A percentile compares a stretch with the other conserved stretches of the same genome.
These are phyloP conservation scores for Sialis lutaria DNA, from an alignment of 2,888 invertebrate species.

Conservation along the genomic window DNA sequence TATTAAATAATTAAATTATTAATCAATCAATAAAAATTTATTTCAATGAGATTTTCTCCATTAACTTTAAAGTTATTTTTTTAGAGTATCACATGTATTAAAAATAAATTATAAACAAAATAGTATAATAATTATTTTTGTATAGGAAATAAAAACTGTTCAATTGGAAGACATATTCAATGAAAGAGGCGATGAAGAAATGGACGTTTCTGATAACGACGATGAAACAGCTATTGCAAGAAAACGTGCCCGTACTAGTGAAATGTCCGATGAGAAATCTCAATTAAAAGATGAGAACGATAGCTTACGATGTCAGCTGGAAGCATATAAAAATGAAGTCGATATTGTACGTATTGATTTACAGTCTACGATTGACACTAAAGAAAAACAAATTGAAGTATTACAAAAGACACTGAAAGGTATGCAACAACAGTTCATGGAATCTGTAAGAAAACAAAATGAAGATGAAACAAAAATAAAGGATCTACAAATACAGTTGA, in stretches of 20 bases:
- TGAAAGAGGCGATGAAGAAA: conserved; percentile 61
- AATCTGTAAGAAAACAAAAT: conserved; percentile 32
- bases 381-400: conserved; percentile 68
- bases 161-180: conserved; percentile 44
- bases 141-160: conserved; percentile 49
- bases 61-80: too few species aligned
- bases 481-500: conserved; percentile 27
- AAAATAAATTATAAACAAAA: too few species aligned
- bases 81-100: too few species aligned
- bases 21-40: too few species aligned
- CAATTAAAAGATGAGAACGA: conserved; percentile 68
- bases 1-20: too few species aligned
- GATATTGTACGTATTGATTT: conserved; percentile 71
- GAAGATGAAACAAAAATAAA: conserved; percentile 35
- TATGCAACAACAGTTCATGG: conserved; percentile 41
- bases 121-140: conserved; percentile 8
- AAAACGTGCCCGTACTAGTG: conserved; percentile 17
- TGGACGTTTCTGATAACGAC: conserved; percentile 73
- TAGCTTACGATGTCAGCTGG: conserved; percentile 73
- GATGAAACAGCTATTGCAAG: conserved; percentile 28
- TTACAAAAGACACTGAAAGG: conserved; percentile 45
- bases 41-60: too few species aligned
- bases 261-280: conserved; percentile 13
- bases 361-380: conserved; percentile 59
- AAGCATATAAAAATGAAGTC: conserved; percentile 88